Evolutionary conservation across 2,888 invertebrate genomes (phyloP).

Genomic region (Dasysyrphus albostriatus): DNA sequence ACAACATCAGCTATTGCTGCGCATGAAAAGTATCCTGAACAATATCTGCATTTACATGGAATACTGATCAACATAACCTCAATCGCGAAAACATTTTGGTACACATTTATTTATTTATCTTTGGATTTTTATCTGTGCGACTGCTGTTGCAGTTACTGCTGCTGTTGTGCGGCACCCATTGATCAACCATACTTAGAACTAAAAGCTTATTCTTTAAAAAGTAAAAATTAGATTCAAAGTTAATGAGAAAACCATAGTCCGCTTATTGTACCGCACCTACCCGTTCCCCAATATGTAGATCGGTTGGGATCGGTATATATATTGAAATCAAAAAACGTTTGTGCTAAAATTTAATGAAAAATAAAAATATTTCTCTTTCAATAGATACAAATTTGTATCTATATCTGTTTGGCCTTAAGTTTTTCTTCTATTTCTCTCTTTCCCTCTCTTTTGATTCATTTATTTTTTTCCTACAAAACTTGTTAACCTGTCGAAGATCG

Average conservation of each 20-base stretch:
- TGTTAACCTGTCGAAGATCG: slow-evolving; percentile 74
- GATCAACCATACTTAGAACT: slow-evolving; percentile 64
- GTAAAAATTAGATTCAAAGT: slow-evolving; percentile 58
- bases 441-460: slow-evolving; percentile 31
- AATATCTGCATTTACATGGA: slow-evolving; percentile 34
- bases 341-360: slow-evolving; percentile 67
- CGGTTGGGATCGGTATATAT: not conserved
- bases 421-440: not conserved
- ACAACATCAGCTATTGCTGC: not conserved
- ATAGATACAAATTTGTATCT: slow-evolving; percentile 47
- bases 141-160: slow-evolving; percentile 20
- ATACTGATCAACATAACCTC: slow-evolving; percentile 63
- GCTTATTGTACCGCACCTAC: not conserved
- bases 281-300: not conserved
- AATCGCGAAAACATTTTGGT: slow-evolving; percentile 64
- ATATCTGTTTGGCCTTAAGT: slow-evolving; percentile 32
- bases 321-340: slow-evolving; percentile 58
- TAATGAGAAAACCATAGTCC: slow-evolving; percentile 31
- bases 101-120: slow-evolving; percentile 66
- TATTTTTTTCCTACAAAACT: slow-evolving; percentile 62
- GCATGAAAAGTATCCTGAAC: slow-evolving; percentile 13
- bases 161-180: slow-evolving; percentile 64
- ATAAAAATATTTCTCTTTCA: slow-evolving; percentile 51
- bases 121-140: slow-evolving; percentile 54
- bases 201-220: slow-evolving; percentile 64